phyloP scores from a whole-genome alignment of 1,140 invertebrate genomes.

The Nebria ingens region DNA sequence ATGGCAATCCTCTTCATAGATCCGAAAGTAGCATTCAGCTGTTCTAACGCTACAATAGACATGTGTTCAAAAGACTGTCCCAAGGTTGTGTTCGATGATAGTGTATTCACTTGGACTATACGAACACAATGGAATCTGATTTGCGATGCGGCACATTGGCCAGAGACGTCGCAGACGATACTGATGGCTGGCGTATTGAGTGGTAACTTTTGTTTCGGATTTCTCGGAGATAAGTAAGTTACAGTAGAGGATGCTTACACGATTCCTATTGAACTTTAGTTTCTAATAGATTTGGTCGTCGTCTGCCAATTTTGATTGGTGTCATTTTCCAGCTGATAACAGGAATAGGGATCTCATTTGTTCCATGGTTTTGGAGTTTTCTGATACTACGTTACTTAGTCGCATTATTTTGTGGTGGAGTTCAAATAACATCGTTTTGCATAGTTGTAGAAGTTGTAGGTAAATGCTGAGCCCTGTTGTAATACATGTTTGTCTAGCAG shows the following conservation, averaged over 20 bases:
- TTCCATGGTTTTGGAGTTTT: slow-evolving; percentile 49
- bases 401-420: slow-evolving; percentile 58
- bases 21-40: neutral
- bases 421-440: slow-evolving; percentile 55
- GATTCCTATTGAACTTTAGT: slow-evolving; percentile 15
- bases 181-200: slow-evolving; percentile 11
- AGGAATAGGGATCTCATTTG: slow-evolving; percentile 43
- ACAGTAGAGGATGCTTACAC: neutral
- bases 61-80: slow-evolving; percentile 14
- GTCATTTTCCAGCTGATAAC: slow-evolving; percentile 42
- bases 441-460: slow-evolving; percentile 49
- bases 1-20: slow-evolving; percentile 37
- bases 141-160: slow-evolving; percentile 31
- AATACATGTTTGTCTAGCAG: neutral
- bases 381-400: slow-evolving; percentile 51
- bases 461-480: slow-evolving; percentile 38
- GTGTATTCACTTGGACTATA: slow-evolving; percentile 1
- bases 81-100: neutral
- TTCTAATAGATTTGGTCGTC: slow-evolving; percentile 48
- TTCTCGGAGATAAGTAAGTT: neutral
- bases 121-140: slow-evolving; percentile 21
- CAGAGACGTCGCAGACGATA: slow-evolving; percentile 35
- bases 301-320: slow-evolving; percentile 43
- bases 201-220: neutral
- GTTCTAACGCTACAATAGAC: neutral